Percentiles rank a stretch among this genome's conserved stretches.
These are phyloP conservation scores for Myopa tessellatipennis DNA, from an alignment of 2,888 invertebrate species.

Conservation along the genomic window DNA sequence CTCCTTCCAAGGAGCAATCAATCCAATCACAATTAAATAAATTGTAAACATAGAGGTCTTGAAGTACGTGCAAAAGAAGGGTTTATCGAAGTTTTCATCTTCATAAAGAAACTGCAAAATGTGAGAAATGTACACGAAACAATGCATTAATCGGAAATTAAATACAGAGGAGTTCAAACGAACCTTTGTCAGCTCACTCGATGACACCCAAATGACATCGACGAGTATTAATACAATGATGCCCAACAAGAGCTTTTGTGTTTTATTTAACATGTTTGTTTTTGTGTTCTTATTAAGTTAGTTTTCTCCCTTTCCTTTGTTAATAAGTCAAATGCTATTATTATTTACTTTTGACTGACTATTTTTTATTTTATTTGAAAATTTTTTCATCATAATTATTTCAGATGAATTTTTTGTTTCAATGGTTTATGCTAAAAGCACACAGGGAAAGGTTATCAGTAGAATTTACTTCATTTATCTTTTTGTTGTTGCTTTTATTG, in stretches of 20 bases:
- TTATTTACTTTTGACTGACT: not conserved
- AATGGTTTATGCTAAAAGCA: not conserved
- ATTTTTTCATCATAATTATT: not conserved
- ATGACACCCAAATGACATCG: constrained; percentile 95
- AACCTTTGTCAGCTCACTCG: constrained; percentile 95
- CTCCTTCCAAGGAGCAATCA: constrained; percentile 91
- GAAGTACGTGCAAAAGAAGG: constrained; percentile 95
- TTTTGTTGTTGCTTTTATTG: no score
- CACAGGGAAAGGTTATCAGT: no score
- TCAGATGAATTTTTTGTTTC: not conserved
- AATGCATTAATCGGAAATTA: no score
- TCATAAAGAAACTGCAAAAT: constrained; percentile 81
- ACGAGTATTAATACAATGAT: constrained; percentile 88
- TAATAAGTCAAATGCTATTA: not conserved
- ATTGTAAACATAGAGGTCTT: constrained; percentile 94
- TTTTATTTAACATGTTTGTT: constrained; percentile 70
- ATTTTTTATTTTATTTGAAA: not conserved
- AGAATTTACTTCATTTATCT: no score
- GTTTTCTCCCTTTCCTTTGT: no score
- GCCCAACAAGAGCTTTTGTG: constrained; percentile 84
- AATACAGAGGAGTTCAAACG: constrained; percentile 39
- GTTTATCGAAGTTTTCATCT: constrained; percentile 88
- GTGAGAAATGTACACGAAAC: not conserved
- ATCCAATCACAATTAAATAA: constrained; percentile 88
- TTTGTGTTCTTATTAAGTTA: not conserved